phyloP scores from a whole-genome alignment of 2,888 invertebrate species.

The Drosophila nr. fundita region DNA sequence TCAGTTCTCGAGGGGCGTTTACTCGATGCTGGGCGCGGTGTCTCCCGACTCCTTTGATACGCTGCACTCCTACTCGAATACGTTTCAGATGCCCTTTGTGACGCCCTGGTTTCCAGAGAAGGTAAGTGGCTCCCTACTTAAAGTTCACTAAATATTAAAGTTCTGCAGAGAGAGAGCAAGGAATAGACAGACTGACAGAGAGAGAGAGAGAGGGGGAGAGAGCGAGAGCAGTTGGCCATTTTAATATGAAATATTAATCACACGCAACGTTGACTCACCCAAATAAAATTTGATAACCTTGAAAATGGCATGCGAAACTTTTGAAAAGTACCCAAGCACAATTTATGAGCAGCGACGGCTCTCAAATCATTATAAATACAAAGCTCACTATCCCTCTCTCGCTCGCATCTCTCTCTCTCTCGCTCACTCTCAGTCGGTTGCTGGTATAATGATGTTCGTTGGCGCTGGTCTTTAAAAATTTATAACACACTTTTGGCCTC shows the following conservation, averaged over 20 bases:
- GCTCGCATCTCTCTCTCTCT: conserved; percentile 17
- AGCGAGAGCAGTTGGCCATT: conserved; percentile 53
- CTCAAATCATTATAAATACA: conserved; percentile 75
- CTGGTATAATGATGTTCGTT: conserved; percentile 58
- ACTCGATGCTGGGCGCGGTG: conserved; percentile 95
- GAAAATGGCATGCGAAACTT: conserved; percentile 48
- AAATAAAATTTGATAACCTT: conserved; percentile 68
- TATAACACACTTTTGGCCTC: conserved; percentile 76
- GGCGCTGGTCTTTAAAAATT: conserved; percentile 72
- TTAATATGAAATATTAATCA: conserved; percentile 82
- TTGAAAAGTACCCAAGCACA: conserved; percentile 24
- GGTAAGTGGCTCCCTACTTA: conserved; percentile 85
- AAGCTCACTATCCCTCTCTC: conserved; percentile 13
- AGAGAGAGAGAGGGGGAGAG: neutral
- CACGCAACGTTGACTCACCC: conserved; percentile 71
- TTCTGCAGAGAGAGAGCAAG: neutral
- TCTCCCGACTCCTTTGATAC: conserved; percentile 98
- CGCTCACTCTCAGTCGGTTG: neutral
- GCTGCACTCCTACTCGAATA: conserved; percentile 96
- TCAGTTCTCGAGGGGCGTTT: conserved; percentile 95
- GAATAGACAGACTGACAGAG: neutral
- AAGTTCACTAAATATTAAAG: conserved; percentile 68
- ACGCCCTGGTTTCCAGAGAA: conserved; percentile 98
- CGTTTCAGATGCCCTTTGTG: conserved; percentile 97
- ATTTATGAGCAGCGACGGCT: conserved; percentile 68